Evolutionary conservation across 1,140 invertebrate species (phyloP).

Genomic region (Neotoxoptera formosana): DNA sequence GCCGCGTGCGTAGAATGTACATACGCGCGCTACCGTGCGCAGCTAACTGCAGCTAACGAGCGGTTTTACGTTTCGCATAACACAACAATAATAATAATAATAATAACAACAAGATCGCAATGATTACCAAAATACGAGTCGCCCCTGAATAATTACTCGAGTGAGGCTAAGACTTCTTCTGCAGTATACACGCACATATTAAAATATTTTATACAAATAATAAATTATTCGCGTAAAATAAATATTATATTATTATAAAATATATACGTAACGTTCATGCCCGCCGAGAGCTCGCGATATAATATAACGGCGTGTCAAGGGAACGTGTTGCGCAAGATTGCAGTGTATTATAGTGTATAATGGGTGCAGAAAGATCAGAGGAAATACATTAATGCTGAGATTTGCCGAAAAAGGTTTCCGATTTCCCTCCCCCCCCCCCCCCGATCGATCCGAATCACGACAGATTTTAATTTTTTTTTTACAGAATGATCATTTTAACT

Average conservation of each 20-base stretch:
- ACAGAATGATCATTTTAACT: neutral
- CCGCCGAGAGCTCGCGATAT: neutral
- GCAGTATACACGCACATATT: too few relatives aligned
- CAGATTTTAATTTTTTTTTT: neutral
- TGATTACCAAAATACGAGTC: neutral
- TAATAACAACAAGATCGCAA: neutral
- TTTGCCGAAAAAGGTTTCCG: neutral
- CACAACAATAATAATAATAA: neutral
- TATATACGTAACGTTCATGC: too few relatives aligned
- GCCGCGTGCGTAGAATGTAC: conserved; percentile 40
- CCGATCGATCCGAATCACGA: neutral
- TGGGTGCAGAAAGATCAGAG: neutral
- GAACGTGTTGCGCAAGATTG: neutral
- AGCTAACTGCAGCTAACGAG: neutral
- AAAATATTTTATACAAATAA: neutral
- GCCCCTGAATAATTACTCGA: neutral
- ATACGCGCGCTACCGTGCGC: too few relatives aligned
- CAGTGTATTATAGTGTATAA: neutral
- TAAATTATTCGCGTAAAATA: neutral
- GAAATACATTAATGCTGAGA: neutral
- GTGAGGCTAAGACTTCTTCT: neutral
- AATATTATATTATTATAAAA: neutral
- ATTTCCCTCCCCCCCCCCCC: too few relatives aligned
- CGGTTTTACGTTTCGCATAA: conserved; percentile 21
- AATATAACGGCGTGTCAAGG: neutral